Evolutionary conservation across 2,888 invertebrate species (phyloP).

Genomic region (Limnephilus marmoratus): DNA sequence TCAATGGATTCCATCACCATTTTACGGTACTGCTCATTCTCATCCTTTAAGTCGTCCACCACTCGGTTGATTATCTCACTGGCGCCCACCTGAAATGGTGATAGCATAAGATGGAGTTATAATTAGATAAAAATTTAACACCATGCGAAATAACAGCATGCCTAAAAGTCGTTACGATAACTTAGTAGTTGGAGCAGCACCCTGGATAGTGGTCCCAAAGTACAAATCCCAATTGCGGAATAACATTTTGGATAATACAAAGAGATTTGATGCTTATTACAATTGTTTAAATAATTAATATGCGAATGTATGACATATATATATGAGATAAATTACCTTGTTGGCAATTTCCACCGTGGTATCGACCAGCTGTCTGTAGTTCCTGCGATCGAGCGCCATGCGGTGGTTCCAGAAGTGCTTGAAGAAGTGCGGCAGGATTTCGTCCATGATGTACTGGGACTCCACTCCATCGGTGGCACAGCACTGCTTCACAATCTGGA

Average conservation of each 20-base stretch:
- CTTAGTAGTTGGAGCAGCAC: background rate
- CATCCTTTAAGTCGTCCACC: constrained; percentile 99
- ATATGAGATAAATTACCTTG: constrained; percentile 78
- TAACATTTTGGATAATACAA: background rate
- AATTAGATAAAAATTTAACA: background rate
- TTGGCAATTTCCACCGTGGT: constrained; percentile 99
- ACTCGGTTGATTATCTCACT: constrained; percentile 99
- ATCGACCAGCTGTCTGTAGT: constrained; percentile 98
- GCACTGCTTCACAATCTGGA: constrained; percentile 97
- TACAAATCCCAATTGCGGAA: background rate
- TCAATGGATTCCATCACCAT: constrained; percentile 99
- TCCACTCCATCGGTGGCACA: constrained; percentile 99
- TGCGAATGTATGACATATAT: background rate
- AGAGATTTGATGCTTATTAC: too few species aligned
- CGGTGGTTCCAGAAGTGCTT: constrained; percentile 99
- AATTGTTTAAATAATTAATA: too few species aligned
- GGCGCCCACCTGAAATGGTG: constrained; percentile 85
- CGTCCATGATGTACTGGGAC: constrained; percentile 99
- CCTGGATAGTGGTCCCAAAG: background rate
- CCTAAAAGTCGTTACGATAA: background rate
- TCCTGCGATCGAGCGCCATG: constrained; percentile 98
- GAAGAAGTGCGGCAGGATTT: constrained; percentile 98
- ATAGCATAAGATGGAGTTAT: background rate
- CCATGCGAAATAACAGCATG: background rate
- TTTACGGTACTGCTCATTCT: constrained; percentile 99